Conservation (phyloP, 2,113 vertebrate genomes). For the Galeopterus variegatus region DNA sequence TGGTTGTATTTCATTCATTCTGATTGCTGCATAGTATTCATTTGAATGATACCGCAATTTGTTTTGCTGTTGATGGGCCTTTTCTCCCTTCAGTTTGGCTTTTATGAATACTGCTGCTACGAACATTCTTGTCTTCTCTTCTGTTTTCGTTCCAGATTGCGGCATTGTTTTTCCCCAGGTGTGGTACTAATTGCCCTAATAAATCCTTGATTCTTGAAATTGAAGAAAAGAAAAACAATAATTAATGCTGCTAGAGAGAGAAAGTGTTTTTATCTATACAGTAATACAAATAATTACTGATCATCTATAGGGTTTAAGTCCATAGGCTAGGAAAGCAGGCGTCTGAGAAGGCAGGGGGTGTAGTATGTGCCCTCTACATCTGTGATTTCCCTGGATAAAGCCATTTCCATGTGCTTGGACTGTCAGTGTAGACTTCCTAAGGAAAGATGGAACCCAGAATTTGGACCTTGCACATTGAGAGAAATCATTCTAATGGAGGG, state of each 20-base stretch:
- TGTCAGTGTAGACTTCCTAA: neutral
- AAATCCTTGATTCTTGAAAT: neutral
- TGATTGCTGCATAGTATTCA: neutral
- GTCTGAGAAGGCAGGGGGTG: neutral
- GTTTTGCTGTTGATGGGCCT: neutral
- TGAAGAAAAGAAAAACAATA: neutral
- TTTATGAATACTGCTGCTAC: neutral
- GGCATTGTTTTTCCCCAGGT: neutral
- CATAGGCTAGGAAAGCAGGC: neutral
- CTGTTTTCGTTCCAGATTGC: neutral
- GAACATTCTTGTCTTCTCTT: neutral
- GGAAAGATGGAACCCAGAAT: neutral
- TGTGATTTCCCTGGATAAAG: neutral
- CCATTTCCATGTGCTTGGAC: neutral
- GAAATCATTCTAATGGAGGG: neutral
- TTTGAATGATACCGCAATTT: neutral
- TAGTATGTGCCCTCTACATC: fast-evolving
- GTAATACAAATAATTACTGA: neutral
- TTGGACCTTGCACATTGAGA: neutral
- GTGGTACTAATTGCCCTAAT: neutral
- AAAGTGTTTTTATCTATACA: neutral
- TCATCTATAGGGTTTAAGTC: neutral
- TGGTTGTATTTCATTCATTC: neutral
- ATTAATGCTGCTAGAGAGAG: neutral
- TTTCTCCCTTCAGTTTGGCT: neutral